phyloP scores from a whole-genome alignment of 2,888 invertebrate species.

The Smittia sp. region DNA sequence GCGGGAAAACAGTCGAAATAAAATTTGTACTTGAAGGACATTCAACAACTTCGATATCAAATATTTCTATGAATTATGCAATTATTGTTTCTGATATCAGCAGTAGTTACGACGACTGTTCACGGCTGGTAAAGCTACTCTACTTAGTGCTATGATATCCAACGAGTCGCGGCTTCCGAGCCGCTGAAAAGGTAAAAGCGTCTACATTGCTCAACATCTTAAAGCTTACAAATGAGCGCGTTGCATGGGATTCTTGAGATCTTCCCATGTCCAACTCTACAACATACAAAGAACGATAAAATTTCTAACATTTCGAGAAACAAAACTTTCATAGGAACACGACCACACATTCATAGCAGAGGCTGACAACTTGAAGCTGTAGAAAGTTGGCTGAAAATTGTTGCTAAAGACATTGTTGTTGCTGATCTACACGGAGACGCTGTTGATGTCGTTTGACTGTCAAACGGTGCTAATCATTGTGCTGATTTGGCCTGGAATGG shows the following conservation, averaged over 20 bases:
- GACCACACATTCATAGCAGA: conserved; percentile 6
- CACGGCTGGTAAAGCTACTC: too few species aligned
- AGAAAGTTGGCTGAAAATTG: background rate
- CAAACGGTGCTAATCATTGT: conserved; percentile 38
- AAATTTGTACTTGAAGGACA: background rate
- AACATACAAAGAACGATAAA: background rate
- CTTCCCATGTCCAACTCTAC: too few species aligned
- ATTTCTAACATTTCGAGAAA: background rate
- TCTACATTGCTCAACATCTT: background rate
- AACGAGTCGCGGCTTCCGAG: background rate
- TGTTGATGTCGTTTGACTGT: conserved; percentile 23
- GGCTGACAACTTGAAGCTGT: background rate
- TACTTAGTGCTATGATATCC: too few species aligned
- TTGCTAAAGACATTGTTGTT: conserved; percentile 30
- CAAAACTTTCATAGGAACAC: conserved; percentile 20
- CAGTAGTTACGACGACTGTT: background rate
- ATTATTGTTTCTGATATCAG: conserved; percentile 16
- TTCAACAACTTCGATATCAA: background rate
- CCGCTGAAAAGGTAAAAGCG: background rate
- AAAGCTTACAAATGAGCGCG: background rate
- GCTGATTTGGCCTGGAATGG: conserved; percentile 50
- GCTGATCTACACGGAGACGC: conserved; percentile 16
- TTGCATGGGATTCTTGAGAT: too few species aligned
- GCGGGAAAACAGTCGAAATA: too few species aligned
- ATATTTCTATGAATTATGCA: background rate